phyloP scores from a whole-genome alignment of 2,797 vertebrate species.

The Rhynchonycteris naso region DNA sequence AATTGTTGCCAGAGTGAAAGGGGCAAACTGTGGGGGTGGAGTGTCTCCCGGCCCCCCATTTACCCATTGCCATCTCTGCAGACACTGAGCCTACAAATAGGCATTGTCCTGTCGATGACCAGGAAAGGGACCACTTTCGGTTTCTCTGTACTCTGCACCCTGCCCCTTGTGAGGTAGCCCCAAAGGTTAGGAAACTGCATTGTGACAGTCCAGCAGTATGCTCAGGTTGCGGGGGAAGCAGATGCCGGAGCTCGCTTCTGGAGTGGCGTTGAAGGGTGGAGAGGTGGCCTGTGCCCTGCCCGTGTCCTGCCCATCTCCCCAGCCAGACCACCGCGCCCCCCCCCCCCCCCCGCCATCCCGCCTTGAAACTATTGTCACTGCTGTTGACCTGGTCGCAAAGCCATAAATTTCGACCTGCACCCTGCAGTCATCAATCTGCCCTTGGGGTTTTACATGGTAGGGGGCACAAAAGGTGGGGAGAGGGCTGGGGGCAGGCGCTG shows the following conservation, averaged over 20 bases:
- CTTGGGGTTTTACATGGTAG: neutral
- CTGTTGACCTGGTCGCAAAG: slow-evolving; percentile 56
- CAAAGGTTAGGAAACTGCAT: neutral
- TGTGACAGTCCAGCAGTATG: no score
- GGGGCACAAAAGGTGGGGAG: neutral
- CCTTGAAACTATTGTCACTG: neutral
- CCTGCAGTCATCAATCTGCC: neutral
- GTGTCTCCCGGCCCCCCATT: slow-evolving; percentile 60
- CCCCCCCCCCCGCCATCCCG: neutral
- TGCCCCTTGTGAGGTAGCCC: neutral
- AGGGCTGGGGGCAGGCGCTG: neutral
- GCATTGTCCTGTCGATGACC: neutral
- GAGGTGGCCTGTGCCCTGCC: neutral
- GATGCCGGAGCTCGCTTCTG: neutral
- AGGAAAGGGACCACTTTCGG: neutral
- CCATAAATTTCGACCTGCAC: neutral
- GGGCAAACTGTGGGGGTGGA: slow-evolving; percentile 60
- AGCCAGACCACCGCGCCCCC: neutral
- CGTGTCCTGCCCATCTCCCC: neutral
- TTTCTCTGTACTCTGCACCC: neutral
- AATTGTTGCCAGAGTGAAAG: slow-evolving; percentile 71
- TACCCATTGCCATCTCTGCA: neutral
- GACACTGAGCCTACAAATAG: neutral
- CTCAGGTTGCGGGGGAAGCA: neutral
- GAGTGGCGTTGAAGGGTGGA: neutral